Evolutionary conservation across 2,797 vertebrate species (phyloP), one percentile per base, ranked within the genome.

Genomic region (Bovichtus variegatus): DNA sequence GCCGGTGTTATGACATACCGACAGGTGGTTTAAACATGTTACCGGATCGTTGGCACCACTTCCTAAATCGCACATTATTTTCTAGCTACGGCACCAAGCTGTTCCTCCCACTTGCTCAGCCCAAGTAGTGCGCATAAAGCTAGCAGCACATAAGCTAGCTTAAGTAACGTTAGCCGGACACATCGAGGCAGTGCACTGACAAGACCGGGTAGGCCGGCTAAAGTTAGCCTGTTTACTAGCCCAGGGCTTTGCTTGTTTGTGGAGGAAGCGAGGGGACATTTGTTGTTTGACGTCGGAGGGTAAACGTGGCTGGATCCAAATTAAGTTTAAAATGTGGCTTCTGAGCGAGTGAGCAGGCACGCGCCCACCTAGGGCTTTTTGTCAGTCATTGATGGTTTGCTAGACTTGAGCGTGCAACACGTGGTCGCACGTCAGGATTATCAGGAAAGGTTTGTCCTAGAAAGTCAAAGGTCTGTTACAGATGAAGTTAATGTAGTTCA

Each of bases 341-440:
- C 3, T 4, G 43, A 27, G 21, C 11, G 54, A 50, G 55, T 66
- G 6, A 15, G 2, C 57, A 13, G 34, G 3, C 53, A n/a, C 8
- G 1, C 65, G 21, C 10, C 36, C 47, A 51, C 69, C 21, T n/a
- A 6, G 73, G 41, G 38, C 63, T 71, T 63, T 74, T 78, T 77
- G 80, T 82, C 46, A 62, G 70, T 76, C 83, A 54, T 13, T 69
- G 61, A 62, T 73, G 84, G 79, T 31, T 50, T 40, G 76, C 81
- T 60, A 49, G 69, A 81, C 75, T 46, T 21, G 82, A 75, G 76
- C 72, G 43, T 82, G 91, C 93, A 94, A 93, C 93, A 94, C 93
- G 93, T 94, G 93, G 92, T 93, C 91, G 79, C 60, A 19, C 19
- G 83, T 68, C 38, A 79, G 76, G 86, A 78, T 77, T 57, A 68